Evolutionary conservation across 2,797 vertebrate genomes (phyloP), one percentile per base, ranked within the genome.

Genomic region (Mycteria americana): DNA sequence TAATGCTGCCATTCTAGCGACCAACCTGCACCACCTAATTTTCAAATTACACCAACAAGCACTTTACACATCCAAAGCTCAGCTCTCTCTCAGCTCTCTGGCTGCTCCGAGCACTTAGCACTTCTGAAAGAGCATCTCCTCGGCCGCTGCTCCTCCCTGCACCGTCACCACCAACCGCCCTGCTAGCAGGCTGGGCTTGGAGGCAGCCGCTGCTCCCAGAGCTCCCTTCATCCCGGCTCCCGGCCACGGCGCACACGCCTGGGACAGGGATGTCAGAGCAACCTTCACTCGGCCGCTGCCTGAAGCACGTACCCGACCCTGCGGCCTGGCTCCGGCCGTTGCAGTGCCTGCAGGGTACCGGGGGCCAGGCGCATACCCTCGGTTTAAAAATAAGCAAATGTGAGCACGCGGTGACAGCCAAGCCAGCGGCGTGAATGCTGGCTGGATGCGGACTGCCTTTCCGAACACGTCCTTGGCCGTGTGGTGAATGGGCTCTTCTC

Each of bases 391-490:
- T 2, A 17, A 62, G 54, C 54, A 30, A 43, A 35, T 2, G 2
- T 7, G 50, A 83, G 64, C 41, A 33, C 45, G 5, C 0, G 17
- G 28, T 8, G 62, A 68, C 11, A 25, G 69, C 23, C 2, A 2
- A 27, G 67, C 37, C 39, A 10, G 28, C 0, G 1, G 68, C 0
- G 3, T 6, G 31, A 41, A 4, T 3, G 3, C 0, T 9, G 46
- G 10, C 60, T 17, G 24, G 13, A 5, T 33, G 24, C 51, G 5
- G 39, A 1, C 31, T 5, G 46, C n/a, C 35, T 25, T 67, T 30
- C 65, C 73, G 54, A 30, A 46, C 13, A 1, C 1, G 7, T 3
- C 6, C 2, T 1, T 18, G 24, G 23, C 57, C n/a, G 31, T 1
- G 33, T 1, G 7, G 16, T 7, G 45, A 13, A 41, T 1, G 30